These are phyloP conservation scores for Vipera ursinii DNA, from an alignment of 2,797 vertebrate species.

Conservation along the genomic window DNA sequence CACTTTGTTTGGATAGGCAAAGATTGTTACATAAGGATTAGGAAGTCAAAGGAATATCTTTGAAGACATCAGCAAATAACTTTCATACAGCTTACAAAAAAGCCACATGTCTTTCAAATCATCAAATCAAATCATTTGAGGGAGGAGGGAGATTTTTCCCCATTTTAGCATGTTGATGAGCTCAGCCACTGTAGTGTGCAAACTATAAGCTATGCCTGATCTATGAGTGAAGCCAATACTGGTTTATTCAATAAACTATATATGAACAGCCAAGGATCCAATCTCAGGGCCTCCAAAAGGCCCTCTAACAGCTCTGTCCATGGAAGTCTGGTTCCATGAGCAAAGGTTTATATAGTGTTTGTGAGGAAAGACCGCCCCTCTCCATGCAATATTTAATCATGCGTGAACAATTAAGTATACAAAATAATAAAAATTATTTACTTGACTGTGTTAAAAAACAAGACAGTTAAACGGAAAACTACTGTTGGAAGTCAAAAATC, in stretches of 20 bases:
- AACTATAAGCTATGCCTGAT: background rate
- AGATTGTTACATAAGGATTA: background rate
- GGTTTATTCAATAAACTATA: background rate
- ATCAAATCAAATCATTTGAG: background rate
- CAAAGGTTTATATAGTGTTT: background rate
- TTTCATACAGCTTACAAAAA: background rate
- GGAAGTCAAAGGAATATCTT: background rate
- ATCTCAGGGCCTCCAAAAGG: background rate
- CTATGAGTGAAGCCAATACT: background rate
- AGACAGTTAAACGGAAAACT: background rate
- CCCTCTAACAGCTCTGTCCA: background rate
- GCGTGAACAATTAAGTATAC: background rate
- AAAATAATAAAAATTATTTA: background rate
- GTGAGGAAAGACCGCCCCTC: background rate
- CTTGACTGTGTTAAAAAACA: background rate
- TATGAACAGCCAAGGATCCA: background rate
- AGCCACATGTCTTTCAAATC: background rate
- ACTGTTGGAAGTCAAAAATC: background rate
- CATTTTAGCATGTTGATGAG: background rate
- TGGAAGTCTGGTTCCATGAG: background rate
- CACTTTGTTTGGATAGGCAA: background rate
- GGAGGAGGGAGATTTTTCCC: background rate
- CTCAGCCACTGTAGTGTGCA: background rate
- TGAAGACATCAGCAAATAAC: background rate
- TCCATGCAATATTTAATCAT: background rate